A percentile compares a stretch with the other conserved stretches of the same genome.
These are phyloP conservation scores for Venustaconcha ellipsiformis DNA, from an alignment of 1,140 invertebrate species.

Conservation along the genomic window DNA sequence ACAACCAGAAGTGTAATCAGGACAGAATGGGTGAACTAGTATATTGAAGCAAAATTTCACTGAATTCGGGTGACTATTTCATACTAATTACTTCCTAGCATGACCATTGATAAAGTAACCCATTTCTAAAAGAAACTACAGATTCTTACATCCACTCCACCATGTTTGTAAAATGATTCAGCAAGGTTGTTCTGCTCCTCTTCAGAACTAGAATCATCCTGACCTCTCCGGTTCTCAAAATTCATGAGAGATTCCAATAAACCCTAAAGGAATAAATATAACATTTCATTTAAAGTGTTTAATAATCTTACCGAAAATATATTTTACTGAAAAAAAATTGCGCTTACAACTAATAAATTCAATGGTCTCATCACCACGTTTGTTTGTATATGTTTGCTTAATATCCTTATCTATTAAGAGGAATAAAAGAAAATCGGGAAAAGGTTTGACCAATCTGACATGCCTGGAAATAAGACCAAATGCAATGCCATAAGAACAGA, in stretches of 20 bases:
- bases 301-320: slow-evolving; percentile 15
- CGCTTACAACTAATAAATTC: neutral
- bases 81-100: neutral
- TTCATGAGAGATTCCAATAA: slow-evolving; percentile 59
- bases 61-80: neutral
- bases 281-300: slow-evolving; percentile 2
- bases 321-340: neutral
- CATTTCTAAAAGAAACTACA: neutral
- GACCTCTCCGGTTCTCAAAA: slow-evolving; percentile 60
- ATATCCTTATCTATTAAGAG: neutral
- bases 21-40: neutral
- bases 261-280: slow-evolving; percentile 41
- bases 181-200: slow-evolving; percentile 64
- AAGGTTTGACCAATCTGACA: no score
- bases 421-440: no score
- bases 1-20: no score
- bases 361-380: neutral
- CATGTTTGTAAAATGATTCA: slow-evolving; percentile 55
- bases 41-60: neutral
- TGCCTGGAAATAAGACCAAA: no score
- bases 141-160: slow-evolving; percentile 59
- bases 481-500: no score
- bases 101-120: neutral
- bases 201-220: slow-evolving; percentile 57
- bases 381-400: neutral